Conservation (phyloP, 2,797 vertebrate species). For the Antrozous pallidus region DNA sequence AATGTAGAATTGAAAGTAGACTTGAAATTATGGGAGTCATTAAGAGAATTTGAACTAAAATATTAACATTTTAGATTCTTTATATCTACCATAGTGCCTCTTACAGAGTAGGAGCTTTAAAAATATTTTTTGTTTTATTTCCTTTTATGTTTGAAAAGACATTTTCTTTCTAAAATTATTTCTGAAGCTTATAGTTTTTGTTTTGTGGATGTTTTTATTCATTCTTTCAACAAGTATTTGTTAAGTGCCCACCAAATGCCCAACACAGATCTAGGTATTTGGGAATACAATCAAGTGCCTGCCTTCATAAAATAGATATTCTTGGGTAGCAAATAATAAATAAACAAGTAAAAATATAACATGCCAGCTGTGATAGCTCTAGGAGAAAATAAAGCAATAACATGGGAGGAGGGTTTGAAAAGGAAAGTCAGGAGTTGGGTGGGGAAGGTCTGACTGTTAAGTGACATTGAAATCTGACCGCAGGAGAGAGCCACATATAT, state of each 20-base stretch:
- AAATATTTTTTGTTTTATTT: not conserved
- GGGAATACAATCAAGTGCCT: not conserved
- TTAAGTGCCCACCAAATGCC: not conserved
- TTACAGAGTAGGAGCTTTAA: not conserved
- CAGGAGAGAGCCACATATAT: not conserved
- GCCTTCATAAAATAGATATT: not conserved
- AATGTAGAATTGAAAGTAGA: not conserved
- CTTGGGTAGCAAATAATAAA: not conserved
- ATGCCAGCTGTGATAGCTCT: not conserved
- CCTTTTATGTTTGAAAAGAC: not conserved
- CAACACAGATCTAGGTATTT: not conserved
- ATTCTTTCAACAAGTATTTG: not conserved
- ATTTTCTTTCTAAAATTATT: not conserved
- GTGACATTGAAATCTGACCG: not conserved
- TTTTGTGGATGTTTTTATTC: not conserved
- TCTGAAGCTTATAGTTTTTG: not conserved
- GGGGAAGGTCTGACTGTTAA: not conserved
- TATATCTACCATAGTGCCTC: not conserved
- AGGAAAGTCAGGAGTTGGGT: not conserved
- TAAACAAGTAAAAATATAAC: not conserved
- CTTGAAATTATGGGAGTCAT: not conserved
- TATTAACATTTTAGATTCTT: not conserved
- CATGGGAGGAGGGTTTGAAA: not conserved
- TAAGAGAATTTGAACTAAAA: not conserved
- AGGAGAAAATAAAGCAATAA: not conserved